These are phyloP conservation scores for Threskiornis aethiopicus DNA, from an alignment of 2,797 vertebrate species.

Conservation along the genomic window DNA sequence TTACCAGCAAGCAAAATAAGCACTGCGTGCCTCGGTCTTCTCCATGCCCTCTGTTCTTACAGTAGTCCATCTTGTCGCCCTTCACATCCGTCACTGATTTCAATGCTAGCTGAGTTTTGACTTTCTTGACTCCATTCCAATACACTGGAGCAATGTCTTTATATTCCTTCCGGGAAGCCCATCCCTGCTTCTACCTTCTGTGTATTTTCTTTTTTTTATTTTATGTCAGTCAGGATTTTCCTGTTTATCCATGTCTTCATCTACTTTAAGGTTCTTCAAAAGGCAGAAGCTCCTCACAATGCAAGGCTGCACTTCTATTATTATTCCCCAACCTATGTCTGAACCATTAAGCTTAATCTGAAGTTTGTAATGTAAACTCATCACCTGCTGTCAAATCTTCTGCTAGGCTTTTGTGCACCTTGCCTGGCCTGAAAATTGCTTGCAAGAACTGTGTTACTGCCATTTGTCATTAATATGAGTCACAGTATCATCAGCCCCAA, in stretches of 20 bases:
- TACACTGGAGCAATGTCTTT: background rate
- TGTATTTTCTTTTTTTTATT: background rate
- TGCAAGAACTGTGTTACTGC: background rate
- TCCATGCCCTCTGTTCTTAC: background rate
- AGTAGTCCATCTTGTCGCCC: background rate
- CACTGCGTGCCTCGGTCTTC: background rate
- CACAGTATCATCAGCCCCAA: background rate
- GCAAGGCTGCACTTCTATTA: background rate
- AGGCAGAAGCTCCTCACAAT: background rate
- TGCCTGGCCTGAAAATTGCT: background rate
- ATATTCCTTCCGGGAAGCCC: background rate
- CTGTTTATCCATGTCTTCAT: background rate
- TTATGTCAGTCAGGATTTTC: background rate
- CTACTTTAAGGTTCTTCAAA: background rate
- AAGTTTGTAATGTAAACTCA: background rate
- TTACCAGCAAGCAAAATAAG: background rate
- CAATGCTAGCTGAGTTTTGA: background rate
- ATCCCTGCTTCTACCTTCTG: background rate
- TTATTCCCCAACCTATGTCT: background rate
- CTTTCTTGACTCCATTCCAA: background rate
- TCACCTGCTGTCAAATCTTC: constrained; percentile 8
- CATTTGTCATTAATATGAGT: background rate
- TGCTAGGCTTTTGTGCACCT: background rate
- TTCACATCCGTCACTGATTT: background rate
- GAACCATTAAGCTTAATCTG: background rate